phyloP scores from a whole-genome alignment of 1,140 invertebrate genomes.

The Drosophila insularis region DNA sequence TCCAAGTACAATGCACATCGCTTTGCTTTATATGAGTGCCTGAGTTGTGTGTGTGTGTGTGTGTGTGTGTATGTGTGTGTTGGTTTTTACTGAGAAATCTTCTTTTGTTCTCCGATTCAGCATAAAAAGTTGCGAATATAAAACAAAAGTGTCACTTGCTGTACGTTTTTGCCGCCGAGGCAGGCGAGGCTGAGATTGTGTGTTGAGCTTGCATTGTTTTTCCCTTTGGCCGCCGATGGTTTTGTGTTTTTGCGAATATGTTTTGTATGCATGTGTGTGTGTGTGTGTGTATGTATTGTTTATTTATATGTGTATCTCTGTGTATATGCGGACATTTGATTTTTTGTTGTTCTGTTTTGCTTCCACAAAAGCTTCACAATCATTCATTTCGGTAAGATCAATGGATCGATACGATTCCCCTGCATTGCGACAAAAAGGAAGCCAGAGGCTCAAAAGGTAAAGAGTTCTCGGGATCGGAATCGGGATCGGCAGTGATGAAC shows the following conservation, averaged over 20 bases:
- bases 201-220: constrained; percentile 70
- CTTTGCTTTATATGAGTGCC: constrained; percentile 17
- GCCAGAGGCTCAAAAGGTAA: constrained; percentile 34
- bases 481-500: constrained; percentile 59
- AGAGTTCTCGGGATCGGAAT: constrained; percentile 12
- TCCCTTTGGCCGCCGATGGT: constrained; percentile 32
- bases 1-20: constrained; percentile 50
- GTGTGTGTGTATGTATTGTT: constrained; percentile 12
- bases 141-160: constrained; percentile 79
- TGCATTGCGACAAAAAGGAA: constrained; percentile 65
- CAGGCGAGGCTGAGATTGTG: constrained; percentile 34
- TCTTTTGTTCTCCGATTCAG: constrained; percentile 67
- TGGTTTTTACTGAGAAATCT: constrained; percentile 69
- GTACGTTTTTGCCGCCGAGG: constrained; percentile 37
- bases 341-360: constrained; percentile 28
- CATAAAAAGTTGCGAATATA: constrained; percentile 78
- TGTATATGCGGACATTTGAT: constrained; percentile 42
- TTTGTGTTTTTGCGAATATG: constrained; percentile 27
- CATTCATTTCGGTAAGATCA: constrained; percentile 80
- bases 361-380: constrained; percentile 59
- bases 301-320: constrained; percentile 23
- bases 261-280: constrained; percentile 26
- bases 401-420: constrained; percentile 71
- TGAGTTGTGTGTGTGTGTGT: too few species aligned
- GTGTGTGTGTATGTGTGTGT: constrained; percentile 15